Evolutionary conservation across 2,888 invertebrate genomes (phyloP).

Genomic region (Sturmia bella): DNA sequence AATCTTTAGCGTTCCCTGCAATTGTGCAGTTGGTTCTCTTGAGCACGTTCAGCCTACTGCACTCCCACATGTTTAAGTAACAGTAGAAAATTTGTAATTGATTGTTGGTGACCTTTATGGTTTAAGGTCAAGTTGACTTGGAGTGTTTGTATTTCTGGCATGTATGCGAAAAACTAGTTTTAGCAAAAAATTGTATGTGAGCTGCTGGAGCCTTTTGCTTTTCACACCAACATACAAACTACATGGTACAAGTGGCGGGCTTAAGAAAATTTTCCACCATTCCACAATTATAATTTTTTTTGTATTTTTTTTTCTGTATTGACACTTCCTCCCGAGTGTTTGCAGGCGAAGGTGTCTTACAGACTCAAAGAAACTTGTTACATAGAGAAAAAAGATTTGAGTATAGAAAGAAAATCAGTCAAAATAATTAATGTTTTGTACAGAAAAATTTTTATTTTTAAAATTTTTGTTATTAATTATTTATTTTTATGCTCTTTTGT

Average conservation of each 20-base stretch:
- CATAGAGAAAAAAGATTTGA: too few relatives aligned
- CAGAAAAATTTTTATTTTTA: too few relatives aligned
- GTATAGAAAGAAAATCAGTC: too few relatives aligned
- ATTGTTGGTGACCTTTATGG: conserved; percentile 67
- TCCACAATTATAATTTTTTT: conserved; percentile 9
- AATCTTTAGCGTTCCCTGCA: too few relatives aligned
- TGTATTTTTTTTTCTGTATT: conserved; percentile 27
- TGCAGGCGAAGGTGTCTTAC: conserved; percentile 38
- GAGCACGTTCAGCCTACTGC: background rate
- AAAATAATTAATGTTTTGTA: too few relatives aligned
- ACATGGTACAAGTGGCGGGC: too few relatives aligned
- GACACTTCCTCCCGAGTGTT: conserved; percentile 47
- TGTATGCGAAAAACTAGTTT: conserved; percentile 26
- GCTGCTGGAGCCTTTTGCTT: conserved; percentile 4
- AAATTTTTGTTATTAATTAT: too few relatives aligned
- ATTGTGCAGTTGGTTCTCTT: background rate
- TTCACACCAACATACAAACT: background rate
- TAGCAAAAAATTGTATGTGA: background rate
- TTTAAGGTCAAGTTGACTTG: conserved; percentile 63
- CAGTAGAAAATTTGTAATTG: conserved; percentile 69
- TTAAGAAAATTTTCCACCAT: background rate
- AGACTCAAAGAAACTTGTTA: background rate
- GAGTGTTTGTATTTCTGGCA: conserved; percentile 50
- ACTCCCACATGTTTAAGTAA: conserved; percentile 7
- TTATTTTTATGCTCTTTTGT: too few relatives aligned